Conservation (phyloP, 2,113 vertebrate species). For the Catagonus wagneri region DNA sequence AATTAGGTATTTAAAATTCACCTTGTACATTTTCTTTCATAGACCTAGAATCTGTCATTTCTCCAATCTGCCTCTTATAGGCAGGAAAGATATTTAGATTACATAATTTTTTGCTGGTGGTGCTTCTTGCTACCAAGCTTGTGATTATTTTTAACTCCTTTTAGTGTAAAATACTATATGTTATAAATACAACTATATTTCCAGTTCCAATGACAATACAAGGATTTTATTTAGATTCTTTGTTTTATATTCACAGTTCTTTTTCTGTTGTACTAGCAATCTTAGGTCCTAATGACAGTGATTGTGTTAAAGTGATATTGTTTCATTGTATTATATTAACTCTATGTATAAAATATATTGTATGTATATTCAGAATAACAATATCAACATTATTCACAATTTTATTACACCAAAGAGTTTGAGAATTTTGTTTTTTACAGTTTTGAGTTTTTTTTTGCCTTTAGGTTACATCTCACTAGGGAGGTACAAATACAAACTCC, state of each 20-base stretch:
- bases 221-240: conserved; percentile 28
- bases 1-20: neutral
- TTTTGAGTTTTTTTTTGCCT: neutral
- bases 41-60: neutral
- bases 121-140: neutral
- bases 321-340: neutral
- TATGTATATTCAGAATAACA: conserved; percentile 50
- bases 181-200: conserved; percentile 34
- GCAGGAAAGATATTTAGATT: conserved; percentile 22
- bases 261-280: neutral
- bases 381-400: conserved; percentile 22
- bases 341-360: neutral
- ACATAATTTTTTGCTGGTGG: neutral
- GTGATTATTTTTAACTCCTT: conserved; percentile 35
- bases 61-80: neutral
- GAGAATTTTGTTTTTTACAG: neutral
- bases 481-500: neutral
- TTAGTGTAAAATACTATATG: neutral
- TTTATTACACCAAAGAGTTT: neutral
- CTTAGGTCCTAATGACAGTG: neutral
- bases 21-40: conserved; percentile 4
- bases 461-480: neutral
- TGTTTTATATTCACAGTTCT: neutral
- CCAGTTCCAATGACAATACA: conserved; percentile 21
- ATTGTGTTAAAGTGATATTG: conserved; percentile 20